These are phyloP conservation scores for Drosophila lacicola DNA, from an alignment of 2,888 invertebrate genomes.

Conservation along the genomic window DNA sequence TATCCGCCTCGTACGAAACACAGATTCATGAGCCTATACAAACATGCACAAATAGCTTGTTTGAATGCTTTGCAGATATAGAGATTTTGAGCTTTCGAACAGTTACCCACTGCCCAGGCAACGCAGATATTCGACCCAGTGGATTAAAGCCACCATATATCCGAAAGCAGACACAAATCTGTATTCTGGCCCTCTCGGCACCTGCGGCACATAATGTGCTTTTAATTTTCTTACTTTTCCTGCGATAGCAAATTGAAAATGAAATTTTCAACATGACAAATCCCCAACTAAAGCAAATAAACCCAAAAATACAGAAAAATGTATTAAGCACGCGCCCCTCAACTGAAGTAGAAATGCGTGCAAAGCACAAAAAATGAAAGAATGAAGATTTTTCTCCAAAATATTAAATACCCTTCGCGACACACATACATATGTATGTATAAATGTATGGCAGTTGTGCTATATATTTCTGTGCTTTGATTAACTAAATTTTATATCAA, in stretches of 20 bases:
- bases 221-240: conserved; percentile 63
- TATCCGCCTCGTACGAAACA: conserved; percentile 6
- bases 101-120: background rate
- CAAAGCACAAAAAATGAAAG: conserved; percentile 11
- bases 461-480: background rate
- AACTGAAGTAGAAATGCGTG: conserved; percentile 57
- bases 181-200: background rate
- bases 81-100: background rate
- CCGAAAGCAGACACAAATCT: conserved; percentile 9
- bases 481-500: too few relatives aligned
- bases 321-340: conserved; percentile 62
- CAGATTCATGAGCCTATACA: conserved; percentile 27
- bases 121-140: background rate
- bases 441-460: too few relatives aligned
- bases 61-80: conserved; percentile 16
- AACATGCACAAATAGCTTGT: conserved; percentile 32
- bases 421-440: too few relatives aligned
- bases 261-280: conserved; percentile 40
- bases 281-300: conserved; percentile 22
- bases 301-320: conserved; percentile 54
- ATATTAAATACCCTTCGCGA: background rate
- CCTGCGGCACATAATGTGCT: conserved; percentile 65
- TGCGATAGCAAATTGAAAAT: conserved; percentile 53
- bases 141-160: conserved; percentile 5
- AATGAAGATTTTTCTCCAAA: background rate